phyloP scores from a whole-genome alignment of 2,888 invertebrate genomes.

The Lordiphosa fenestrarum region DNA sequence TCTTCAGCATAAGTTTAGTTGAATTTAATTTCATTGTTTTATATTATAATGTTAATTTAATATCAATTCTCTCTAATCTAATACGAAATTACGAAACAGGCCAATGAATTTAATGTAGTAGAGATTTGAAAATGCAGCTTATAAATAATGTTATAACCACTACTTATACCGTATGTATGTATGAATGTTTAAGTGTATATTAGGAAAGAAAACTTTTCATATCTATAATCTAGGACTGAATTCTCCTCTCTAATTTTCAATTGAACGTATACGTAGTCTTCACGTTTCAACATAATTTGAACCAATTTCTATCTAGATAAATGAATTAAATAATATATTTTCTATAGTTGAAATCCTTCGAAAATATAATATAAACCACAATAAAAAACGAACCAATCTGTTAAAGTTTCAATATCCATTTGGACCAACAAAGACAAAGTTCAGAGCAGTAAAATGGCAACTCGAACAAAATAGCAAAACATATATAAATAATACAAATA shows the following conservation, averaged over 20 bases:
- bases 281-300: conserved; percentile 6
- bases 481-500: conserved; percentile 17
- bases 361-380: conserved; percentile 17
- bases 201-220: conserved; percentile 56
- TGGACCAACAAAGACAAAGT: conserved; percentile 54
- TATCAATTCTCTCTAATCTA: no score
- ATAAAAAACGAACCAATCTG: conserved; percentile 54
- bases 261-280: conserved; percentile 1
- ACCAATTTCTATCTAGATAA: conserved; percentile 4
- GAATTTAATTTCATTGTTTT: no score
- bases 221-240: conserved; percentile 71
- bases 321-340: not conserved
- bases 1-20: no score
- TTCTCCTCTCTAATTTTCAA: conserved; percentile 27
- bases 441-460: conserved; percentile 31
- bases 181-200: conserved; percentile 11
- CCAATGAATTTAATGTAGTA: conserved; percentile 11
- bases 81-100: not conserved
- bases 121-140: conserved; percentile 1
- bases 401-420: conserved; percentile 62
- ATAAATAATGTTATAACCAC: not conserved
- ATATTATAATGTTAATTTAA: no score
- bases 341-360: conserved; percentile 7
- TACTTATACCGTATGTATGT: conserved; percentile 5
- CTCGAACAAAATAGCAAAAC: conserved; percentile 29